Evolutionary conservation across 2,113 vertebrate species (phyloP).

Genomic region (Tetrao urogallus): DNA sequence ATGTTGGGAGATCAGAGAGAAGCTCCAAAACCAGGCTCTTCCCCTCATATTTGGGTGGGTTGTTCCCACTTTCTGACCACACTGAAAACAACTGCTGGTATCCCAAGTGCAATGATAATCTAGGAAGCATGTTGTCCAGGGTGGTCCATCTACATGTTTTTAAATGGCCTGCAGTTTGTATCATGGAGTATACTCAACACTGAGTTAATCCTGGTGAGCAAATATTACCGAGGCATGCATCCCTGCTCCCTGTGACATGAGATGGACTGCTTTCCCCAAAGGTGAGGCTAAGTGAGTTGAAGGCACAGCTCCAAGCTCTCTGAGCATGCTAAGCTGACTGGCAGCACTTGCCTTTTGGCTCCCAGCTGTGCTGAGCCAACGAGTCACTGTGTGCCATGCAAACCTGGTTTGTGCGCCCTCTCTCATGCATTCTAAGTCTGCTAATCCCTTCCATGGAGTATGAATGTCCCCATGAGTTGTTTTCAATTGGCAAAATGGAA

Average conservation of each 20-base stretch:
- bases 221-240: neutral
- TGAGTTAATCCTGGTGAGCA: neutral
- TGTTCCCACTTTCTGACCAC: neutral
- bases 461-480: neutral
- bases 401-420: neutral
- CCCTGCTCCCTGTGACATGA: neutral
- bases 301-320: conserved; percentile 31
- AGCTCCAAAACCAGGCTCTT: neutral
- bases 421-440: neutral
- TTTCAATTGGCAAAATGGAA: neutral
- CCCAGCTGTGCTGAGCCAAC: conserved; percentile 5
- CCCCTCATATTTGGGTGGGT: neutral
- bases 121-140: neutral
- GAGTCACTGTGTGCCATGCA: neutral
- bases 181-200: neutral
- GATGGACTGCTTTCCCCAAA: neutral
- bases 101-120: neutral
- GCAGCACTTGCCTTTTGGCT: conserved; percentile 2
- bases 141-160: neutral
- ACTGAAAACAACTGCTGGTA: neutral
- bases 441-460: neutral
- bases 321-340: neutral
- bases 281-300: neutral
- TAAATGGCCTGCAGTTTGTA: neutral
- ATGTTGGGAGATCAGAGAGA: neutral